Evolutionary conservation across 2,113 vertebrate species (phyloP), one percentile per base, ranked within the genome.

Genomic region (Oryzias woworae): DNA sequence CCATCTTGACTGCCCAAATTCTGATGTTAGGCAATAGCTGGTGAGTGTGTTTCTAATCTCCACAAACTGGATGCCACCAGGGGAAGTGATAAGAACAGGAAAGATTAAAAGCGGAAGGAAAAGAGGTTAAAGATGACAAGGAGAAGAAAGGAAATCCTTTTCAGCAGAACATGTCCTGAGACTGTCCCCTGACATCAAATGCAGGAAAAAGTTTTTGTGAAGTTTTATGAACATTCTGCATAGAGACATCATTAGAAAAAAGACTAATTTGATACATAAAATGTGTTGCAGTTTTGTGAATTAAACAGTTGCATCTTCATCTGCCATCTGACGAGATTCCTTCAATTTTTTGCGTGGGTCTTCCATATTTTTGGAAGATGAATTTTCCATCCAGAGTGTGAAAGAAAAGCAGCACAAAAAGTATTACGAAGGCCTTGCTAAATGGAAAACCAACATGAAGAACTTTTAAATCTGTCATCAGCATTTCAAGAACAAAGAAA

Each of bases 11-110:
- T 58, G 22, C 20, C 44, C 18, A 55, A 66, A 78, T 51, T 50
- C 46, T 44, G 71, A 64, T 53, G 20, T 18, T 51, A 66, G 47
- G 84, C 77, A 78, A 78, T 62, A 23, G 80, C 55, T 31, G 52
- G 58, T 15, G 7, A 78, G 78, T 53, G 65, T 65, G 59, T 67
- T 75, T 69, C 73, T 83, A 67, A 85, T 87, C 69, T 75, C 52
- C 53, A 13, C 50, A 69, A 75, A 70, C 53, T 6, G 49, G 54
- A 26, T 12, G 2, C 17, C 63, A 46, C 44, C 49, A 60, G 53
- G 58, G 65, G 53, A 79, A 71, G 69, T 20, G 58, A 81, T 69
- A 66, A 69, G 54, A 53, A 53, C 58, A 71, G 66, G 58, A 81
- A 53, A 47, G 49, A 58, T 31, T 36, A 49, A 63, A 56, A 53